Conservation (phyloP, 2,888 invertebrate genomes). For the Ommatoiulus sabulosus region DNA sequence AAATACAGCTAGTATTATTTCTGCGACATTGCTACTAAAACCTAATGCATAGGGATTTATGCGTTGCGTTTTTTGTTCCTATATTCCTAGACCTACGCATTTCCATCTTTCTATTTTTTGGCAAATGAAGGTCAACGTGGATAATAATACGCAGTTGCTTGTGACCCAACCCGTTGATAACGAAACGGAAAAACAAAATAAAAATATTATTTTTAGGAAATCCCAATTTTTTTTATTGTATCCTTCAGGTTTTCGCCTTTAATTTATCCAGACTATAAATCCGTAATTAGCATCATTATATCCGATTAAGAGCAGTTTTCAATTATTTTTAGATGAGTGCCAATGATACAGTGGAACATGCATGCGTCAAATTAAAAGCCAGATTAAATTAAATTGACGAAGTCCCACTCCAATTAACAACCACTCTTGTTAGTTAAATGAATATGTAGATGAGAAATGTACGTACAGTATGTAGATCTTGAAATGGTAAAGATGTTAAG, state of each 20-base stretch:
- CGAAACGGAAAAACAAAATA: not conserved
- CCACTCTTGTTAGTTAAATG: too few relatives aligned
- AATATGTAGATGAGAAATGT: too few relatives aligned
- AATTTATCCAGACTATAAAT: not conserved
- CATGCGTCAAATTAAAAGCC: not conserved
- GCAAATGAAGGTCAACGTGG: slow-evolving; percentile 21
- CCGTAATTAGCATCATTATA: not conserved
- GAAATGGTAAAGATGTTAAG: not conserved
- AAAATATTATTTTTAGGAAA: slow-evolving; percentile 13
- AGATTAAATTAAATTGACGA: not conserved
- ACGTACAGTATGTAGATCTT: too few relatives aligned
- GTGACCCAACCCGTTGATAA: slow-evolving; percentile 23
- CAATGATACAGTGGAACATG: not conserved
- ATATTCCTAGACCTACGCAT: not conserved
- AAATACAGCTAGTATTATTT: not conserved
- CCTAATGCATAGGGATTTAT: not conserved
- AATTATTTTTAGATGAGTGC: not conserved
- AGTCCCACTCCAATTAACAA: too few relatives aligned
- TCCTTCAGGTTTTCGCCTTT: not conserved
- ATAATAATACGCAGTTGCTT: slow-evolving; percentile 8
- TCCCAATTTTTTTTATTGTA: slow-evolving; percentile 13
- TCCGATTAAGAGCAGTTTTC: not conserved
- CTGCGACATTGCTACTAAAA: not conserved
- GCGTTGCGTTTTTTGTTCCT: not conserved
- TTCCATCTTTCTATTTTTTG: not conserved